Base-by-base conservation (phyloP, 64 coral and sea anemone genomes). In the Montipora sp. region DNA sequence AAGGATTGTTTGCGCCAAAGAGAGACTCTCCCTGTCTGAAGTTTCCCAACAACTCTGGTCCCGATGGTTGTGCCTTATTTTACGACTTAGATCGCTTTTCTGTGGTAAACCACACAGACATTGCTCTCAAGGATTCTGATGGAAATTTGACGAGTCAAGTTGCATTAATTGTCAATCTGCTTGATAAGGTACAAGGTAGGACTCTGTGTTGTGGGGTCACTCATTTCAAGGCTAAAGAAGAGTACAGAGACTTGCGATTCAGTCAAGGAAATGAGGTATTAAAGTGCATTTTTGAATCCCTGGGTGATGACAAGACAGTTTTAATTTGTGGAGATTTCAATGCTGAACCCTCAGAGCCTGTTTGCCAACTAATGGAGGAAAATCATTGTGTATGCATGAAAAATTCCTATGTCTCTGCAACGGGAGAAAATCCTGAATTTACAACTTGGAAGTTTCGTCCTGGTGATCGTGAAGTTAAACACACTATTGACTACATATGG, bases 401-500 rank as follows among this genome's bases (percentile, higher is more conserved):
- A 61, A 99, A 87, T 94, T 89, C 94, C 3, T 92, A 96, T 57
- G 70, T 94, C 14, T 92, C 24, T 59, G 92, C 95, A n/a, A 55
- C 89, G 13, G 76, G 84, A 19, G 50, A 23, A 10, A 92, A 99
- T 48, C 91, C 94, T 7, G 27, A 75, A 15, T 99, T 92, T 59
- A 99, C 98, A 55, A 99, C 98, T 2, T 99, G 92, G 91, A 99
- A 99, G 69, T 63, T 94, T 63, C 71, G 98, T 9, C 98, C 94
- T 3, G 83, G 58, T 3, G 91, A 76, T 61, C 87, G 59, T 55
- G 98, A 99, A 92, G 98, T 99, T 0, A 76, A 93, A 24, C 98
- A 99, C 59, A 94, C 98, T 14, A 99, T 99, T 46, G 98, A 99
- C 46, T 99, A 96, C 59, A 77, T 99, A 18, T 99, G 94, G 94